Base-by-base conservation (phyloP, 1,140 invertebrate species). In the Drosophila leontia region DNA sequence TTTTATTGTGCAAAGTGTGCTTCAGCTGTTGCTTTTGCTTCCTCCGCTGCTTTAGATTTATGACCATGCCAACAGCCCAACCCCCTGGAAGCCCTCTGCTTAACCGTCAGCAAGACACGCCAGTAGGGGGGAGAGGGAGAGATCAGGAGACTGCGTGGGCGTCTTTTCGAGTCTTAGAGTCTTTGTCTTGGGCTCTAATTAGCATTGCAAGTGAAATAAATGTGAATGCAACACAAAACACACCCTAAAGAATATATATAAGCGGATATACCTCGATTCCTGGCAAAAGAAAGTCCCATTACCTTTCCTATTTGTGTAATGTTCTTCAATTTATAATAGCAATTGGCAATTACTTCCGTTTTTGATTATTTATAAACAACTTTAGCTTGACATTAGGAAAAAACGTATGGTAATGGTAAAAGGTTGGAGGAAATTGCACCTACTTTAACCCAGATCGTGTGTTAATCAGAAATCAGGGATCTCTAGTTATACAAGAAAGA, bases 21-120 rank as follows among this genome's bases (percentile, higher is more conserved):
- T 58, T 53, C 32, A 12, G 35, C 65, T 41, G 17, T 9, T 50
- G 42, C 34, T 41, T 8, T n/a, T 64, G 61, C 65, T 42, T 47
- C 45, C 37, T 65, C 3, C n/a, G 53, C 53, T 77, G 67, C 64
- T 71, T 68, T 68, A 86, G 84, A 86, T 86, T 86, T 86, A 86
- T 86, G 80, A 68, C 84, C 71, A 71, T 42, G 39, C 78, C 58
- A 41, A 74, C 34, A 35, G 63, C 37, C 59, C 19, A 37, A 19
- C 17, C 64, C 19, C 29, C 17, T 32, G 19, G 12, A 44, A 50
- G 60, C 45, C 50, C 41, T 45, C 26, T 17, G 47, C 3, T 48
- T 26, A 48, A 48, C 15, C 23, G 47, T 48, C 47, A 48, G 47
- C 5, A 29, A 26, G 48, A 51, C 53, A 47, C 42, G 13, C 35